Evolutionary conservation across 2,888 invertebrate species (phyloP).

Genomic region (Pseudococcus jackbeardsleyi): DNA sequence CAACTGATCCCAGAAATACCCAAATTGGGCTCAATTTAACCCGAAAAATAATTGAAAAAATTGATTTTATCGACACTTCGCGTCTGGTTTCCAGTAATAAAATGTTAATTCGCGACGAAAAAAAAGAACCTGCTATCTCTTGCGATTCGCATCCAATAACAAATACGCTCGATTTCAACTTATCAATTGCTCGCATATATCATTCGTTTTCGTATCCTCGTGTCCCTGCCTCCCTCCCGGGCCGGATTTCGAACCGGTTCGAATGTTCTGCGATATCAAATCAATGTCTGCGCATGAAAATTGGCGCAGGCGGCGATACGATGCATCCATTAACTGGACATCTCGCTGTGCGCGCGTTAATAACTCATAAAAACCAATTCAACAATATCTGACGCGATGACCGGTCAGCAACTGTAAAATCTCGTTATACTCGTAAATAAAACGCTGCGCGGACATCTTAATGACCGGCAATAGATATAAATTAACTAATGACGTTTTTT

Average conservation of each 20-base stretch:
- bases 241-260: not conserved
- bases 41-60: conserved; percentile 23
- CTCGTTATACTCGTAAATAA: conserved; percentile 53
- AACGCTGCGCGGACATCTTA: conserved; percentile 43
- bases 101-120: not conserved
- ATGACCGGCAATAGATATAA: conserved; percentile 50
- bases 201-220: not conserved
- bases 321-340: not conserved
- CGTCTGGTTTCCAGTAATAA: conserved; percentile 28
- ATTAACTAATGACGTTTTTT: conserved; percentile 49
- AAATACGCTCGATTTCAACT: conserved; percentile 1
- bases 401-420: conserved; percentile 50
- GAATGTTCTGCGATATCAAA: not conserved
- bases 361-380: conserved; percentile 57
- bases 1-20: not conserved
- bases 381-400: conserved; percentile 25
- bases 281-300: conserved; percentile 11
- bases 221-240: not conserved
- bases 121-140: not conserved
- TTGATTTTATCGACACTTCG: conserved; percentile 20
- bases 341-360: conserved; percentile 33
- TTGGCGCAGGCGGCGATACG: not conserved
- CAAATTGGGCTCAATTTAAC: not conserved
- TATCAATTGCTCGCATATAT: not conserved
- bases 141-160: conserved; percentile 6